Base-by-base conservation (phyloP, 2,113 vertebrate genomes). In the Prietella phreatophila region DNA sequence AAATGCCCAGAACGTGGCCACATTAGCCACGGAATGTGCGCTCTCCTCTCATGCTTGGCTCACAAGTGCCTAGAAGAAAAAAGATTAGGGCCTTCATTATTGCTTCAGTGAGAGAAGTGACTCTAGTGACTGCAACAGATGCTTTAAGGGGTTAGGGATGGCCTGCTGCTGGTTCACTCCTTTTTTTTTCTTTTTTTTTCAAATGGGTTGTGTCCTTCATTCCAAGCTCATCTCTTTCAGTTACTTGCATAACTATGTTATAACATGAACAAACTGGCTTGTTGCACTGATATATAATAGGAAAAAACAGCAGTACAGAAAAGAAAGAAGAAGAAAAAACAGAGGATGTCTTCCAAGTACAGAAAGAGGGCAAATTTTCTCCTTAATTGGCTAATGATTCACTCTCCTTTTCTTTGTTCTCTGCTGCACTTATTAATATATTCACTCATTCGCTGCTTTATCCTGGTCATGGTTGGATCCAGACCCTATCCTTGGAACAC, bases 111-210 rank as follows among this genome's bases (percentile, higher is more conserved):
- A 89, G 83, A 92, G 88, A 13, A 86, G 86, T 91, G 88, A 61
- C 91, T 93, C 91, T 93, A 93, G 91, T 92, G 93, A 93, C 90
- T 90, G 92, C 89, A 88, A 93, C 92, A 95, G 93, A 94, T 94
- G 93, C 89, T 89, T 19, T 7, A 78, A 14, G 56, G 39, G 20
- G n/a, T 81, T 39, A 50, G 65, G n/a, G 56, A 61, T 15, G 81
- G 19, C 71, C 36, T 11, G 36, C 50, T 36, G 71, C 79, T 80
- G 65, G 53, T 84, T 90, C 71, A 65, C 56, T 1, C 1, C n/a
- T 60, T 30, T 30, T n/a, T 82, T 8, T 60, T 30, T 30, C 17
- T 82, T 8, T 81, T 39, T 60, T 69, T 42, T 84, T 17, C 1
- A 36, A 47, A 42, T 36, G 58, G 67, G 42, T 75, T 67, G 30